phyloP scores from a whole-genome alignment of 2,797 vertebrate genomes.

The Huso huso region DNA sequence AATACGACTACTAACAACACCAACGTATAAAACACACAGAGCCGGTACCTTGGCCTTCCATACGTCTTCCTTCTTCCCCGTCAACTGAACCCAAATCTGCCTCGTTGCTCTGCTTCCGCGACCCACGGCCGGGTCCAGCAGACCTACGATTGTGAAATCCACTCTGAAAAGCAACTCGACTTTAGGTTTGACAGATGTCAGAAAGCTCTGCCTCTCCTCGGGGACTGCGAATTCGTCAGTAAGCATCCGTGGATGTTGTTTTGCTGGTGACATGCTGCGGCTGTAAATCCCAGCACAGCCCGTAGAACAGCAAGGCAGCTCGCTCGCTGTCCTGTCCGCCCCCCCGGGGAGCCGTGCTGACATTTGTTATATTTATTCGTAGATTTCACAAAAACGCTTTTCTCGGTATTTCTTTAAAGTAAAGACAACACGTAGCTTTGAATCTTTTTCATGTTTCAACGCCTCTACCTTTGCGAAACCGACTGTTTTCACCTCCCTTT shows the following conservation, averaged over 20 bases:
- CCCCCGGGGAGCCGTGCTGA: constrained; percentile 70
- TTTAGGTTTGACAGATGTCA: constrained; percentile 63
- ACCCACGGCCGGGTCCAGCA: constrained; percentile 58
- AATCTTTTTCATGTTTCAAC: too few species aligned
- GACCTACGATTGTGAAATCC: constrained; percentile 69
- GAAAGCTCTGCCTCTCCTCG: constrained; percentile 67
- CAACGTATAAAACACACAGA: too few species aligned
- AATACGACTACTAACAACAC: too few species aligned
- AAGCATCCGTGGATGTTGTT: constrained; percentile 33
- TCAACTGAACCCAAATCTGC: constrained; percentile 85
- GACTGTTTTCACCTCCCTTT: too few species aligned
- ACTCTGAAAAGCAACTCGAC: constrained; percentile 84
- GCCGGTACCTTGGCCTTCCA: constrained; percentile 76
- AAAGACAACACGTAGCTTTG: too few species aligned
- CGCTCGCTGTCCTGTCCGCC: constrained; percentile 62
- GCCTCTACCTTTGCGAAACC: too few species aligned
- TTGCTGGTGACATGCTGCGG: constrained; percentile 33
- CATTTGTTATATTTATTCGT: constrained; percentile 32
- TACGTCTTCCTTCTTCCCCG: constrained; percentile 68
- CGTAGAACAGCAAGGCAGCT: constrained; percentile 41
- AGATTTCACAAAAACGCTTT: too few species aligned
- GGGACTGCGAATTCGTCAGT: constrained; percentile 85
- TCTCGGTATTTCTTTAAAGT: too few species aligned
- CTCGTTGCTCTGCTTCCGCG: constrained; percentile 56
- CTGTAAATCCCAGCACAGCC: constrained; percentile 44